phyloP scores from a whole-genome alignment of 2,888 invertebrate genomes.

The Eristalis pertinax region DNA sequence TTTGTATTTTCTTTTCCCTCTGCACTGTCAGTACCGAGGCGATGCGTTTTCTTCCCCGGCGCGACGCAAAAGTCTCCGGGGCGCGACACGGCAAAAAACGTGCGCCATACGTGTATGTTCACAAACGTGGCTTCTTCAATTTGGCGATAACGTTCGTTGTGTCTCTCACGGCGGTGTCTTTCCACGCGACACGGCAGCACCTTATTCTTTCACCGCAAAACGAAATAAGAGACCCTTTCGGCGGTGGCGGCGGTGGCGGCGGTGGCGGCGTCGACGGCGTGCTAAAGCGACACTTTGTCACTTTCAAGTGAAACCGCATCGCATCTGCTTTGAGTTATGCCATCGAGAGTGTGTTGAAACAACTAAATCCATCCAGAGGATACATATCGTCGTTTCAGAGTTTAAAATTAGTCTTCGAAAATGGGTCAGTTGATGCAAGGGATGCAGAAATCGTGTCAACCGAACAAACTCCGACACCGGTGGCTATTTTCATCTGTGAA shows the following conservation, averaged over 20 bases:
- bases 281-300: conserved; percentile 9
- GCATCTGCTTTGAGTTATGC: background rate
- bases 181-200: conserved; percentile 6
- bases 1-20: conserved; percentile 15
- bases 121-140: background rate
- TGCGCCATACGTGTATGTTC: background rate
- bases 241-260: background rate
- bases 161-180: background rate
- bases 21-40: background rate
- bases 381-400: conserved; percentile 29
- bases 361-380: conserved; percentile 4
- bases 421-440: conserved; percentile 55
- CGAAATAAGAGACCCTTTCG: conserved; percentile 41
- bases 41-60: background rate
- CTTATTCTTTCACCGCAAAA: conserved; percentile 6
- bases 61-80: conserved; percentile 21
- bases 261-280: background rate
- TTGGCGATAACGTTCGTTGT: background rate
- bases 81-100: background rate
- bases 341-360: conserved; percentile 11
- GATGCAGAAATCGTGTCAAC: conserved; percentile 60
- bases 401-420: conserved; percentile 50
- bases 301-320: background rate
- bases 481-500: conserved; percentile 40
- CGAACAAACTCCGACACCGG: conserved; percentile 11